Conservation (phyloP, 1,140 invertebrate species). For the Drosophila triauraria region DNA sequence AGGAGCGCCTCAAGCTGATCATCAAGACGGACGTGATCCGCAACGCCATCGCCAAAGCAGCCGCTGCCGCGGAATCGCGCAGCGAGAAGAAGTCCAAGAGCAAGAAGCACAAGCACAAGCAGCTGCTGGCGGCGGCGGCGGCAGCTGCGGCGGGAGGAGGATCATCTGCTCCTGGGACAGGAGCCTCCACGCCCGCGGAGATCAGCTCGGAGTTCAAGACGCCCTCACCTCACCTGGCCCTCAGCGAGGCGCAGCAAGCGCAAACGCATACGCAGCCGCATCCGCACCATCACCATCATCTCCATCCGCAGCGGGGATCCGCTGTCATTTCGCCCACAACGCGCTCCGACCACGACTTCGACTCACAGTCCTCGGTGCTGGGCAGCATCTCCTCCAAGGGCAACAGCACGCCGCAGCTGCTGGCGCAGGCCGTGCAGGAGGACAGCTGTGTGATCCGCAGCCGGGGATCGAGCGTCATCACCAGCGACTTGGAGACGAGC, state of each 20-base stretch:
- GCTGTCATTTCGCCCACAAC: constrained; percentile 70
- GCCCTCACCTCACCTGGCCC: constrained; percentile 85
- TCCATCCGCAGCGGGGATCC: constrained; percentile 48
- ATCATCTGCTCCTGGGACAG: constrained; percentile 24
- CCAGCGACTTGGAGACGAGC: constrained; percentile 82
- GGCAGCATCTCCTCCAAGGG: constrained; percentile 84
- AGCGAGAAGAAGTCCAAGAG: constrained; percentile 83
- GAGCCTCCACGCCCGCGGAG: constrained; percentile 43
- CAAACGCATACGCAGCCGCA: constrained; percentile 22
- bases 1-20: constrained; percentile 81
- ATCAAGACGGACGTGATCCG: constrained; percentile 84
- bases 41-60: constrained; percentile 79
- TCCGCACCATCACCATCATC: constrained; percentile 38
- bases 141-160: not conserved
- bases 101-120: constrained; percentile 84
- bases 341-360: constrained; percentile 80
- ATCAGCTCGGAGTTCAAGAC: constrained; percentile 85
- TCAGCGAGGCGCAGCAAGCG: constrained; percentile 71
- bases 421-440: constrained; percentile 75
- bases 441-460: constrained; percentile 83
- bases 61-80: constrained; percentile 64
- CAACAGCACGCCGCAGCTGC: constrained; percentile 73
- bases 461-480: constrained; percentile 81
- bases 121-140: constrained; percentile 66
- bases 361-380: constrained; percentile 83